These are phyloP conservation scores for Solenopsis fugax DNA, from an alignment of 1,140 invertebrate genomes.

Conservation along the genomic window DNA sequence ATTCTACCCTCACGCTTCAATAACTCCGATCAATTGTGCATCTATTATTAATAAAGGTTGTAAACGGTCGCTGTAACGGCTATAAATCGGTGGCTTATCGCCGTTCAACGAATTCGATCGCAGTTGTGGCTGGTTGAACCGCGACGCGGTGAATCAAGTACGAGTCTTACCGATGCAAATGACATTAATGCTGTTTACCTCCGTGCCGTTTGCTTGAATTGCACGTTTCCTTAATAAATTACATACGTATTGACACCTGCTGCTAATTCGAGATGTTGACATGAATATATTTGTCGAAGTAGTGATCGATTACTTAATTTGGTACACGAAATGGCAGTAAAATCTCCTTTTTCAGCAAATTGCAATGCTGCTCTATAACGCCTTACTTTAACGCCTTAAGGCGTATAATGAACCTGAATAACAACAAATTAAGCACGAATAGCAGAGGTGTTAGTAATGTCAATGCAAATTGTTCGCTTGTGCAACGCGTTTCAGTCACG, in stretches of 20 bases:
- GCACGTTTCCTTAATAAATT: conserved; percentile 45
- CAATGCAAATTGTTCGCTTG: conserved; percentile 6
- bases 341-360: background rate
- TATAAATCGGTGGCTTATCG: conserved; percentile 48
- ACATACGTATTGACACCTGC: conserved; percentile 22
- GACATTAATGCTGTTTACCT: conserved; percentile 24
- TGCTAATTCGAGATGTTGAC: conserved; percentile 37
- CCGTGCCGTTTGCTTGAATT: background rate
- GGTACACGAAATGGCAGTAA: background rate
- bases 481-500: background rate
- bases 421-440: conserved; percentile 8
- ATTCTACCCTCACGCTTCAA: background rate
- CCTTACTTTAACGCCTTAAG: background rate
- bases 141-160: conserved; percentile 25
- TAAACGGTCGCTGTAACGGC: background rate
- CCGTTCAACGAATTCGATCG: conserved; percentile 31
- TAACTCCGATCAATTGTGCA: conserved; percentile 47
- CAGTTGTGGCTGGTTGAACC: conserved; percentile 36
- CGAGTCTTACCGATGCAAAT: conserved; percentile 19
- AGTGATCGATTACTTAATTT: conserved; percentile 41
- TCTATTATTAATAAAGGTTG: conserved; percentile 40
- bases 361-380: background rate
- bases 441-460: background rate
- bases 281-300: conserved; percentile 20
- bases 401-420: background rate